A percentile compares a stretch with the other conserved stretches of the same genome.
phyloP scores from a whole-genome alignment of 2,888 invertebrate genomes.

The Tortricodes alternella region DNA sequence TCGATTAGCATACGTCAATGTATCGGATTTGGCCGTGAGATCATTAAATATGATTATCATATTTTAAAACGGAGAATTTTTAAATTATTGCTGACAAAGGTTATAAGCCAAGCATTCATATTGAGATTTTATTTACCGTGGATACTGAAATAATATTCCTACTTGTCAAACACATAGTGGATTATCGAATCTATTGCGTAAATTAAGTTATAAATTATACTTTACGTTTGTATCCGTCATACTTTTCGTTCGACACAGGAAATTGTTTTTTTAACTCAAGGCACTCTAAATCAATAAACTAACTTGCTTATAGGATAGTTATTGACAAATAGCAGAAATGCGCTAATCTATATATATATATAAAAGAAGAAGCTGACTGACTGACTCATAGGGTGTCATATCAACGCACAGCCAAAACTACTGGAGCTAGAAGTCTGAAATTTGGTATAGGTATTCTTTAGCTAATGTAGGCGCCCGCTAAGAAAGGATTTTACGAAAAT shows the following conservation, averaged over 20 bases:
- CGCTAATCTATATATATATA: too few relatives aligned
- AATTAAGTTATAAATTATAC: conserved; percentile 21
- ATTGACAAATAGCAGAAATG: not conserved
- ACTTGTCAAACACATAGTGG: conserved; percentile 11
- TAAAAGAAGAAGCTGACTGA: too few relatives aligned
- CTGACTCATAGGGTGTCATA: too few relatives aligned
- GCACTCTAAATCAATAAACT: not conserved
- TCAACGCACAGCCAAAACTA: too few relatives aligned
- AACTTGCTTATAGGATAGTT: not conserved
- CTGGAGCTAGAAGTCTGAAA: too few relatives aligned
- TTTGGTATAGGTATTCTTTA: too few relatives aligned
- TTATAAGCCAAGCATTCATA: conserved; percentile 30
- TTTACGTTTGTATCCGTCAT: not conserved
- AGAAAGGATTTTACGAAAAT: too few relatives aligned
- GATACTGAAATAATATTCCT: conserved; percentile 11
- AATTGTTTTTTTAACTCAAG: too few relatives aligned
- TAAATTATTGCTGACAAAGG: conserved; percentile 31
- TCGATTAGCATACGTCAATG: conserved; percentile 57
- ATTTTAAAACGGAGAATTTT: conserved; percentile 39
- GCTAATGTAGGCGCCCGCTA: too few relatives aligned
- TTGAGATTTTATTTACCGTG: conserved; percentile 29
- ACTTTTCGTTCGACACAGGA: too few relatives aligned
- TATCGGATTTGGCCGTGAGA: conserved; percentile 53
- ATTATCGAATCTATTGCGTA: conserved; percentile 5
- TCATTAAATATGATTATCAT: conserved; percentile 52